Conservation (phyloP, 2,113 vertebrate species). For the Willisornis vidua region DNA sequence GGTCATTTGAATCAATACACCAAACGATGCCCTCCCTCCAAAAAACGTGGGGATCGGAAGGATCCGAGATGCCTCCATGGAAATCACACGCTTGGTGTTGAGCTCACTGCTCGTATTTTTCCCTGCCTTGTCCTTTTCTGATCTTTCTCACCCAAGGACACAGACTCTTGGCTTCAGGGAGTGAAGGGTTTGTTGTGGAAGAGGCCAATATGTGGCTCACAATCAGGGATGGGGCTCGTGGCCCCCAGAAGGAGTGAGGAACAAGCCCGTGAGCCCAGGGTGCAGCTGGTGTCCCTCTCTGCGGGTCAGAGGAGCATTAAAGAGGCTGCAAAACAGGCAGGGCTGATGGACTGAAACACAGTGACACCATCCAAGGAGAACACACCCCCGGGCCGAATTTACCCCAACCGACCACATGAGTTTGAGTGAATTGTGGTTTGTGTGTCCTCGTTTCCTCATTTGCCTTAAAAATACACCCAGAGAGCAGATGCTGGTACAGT, state of each 20-base stretch:
- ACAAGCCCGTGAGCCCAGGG: neutral
- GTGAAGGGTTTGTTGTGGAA: neutral
- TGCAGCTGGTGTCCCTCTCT: neutral
- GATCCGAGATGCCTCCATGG: slow-evolving; percentile 7
- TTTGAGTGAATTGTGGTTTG: neutral
- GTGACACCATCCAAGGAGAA: neutral
- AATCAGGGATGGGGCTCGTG: neutral
- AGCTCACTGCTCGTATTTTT: slow-evolving; percentile 40
- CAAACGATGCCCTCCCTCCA: slow-evolving; percentile 18
- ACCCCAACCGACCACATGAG: neutral
- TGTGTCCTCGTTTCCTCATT: neutral
- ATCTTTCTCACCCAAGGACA: slow-evolving; percentile 9
- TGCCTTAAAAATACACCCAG: neutral
- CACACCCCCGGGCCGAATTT: neutral
- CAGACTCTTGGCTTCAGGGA: neutral
- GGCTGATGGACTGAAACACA: neutral
- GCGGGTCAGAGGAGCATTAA: neutral
- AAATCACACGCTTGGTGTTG: neutral
- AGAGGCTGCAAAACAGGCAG: neutral
- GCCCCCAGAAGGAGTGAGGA: neutral
- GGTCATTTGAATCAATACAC: slow-evolving; percentile 57
- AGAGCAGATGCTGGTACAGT: neutral
- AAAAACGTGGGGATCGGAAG: neutral
- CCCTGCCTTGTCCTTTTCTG: neutral
- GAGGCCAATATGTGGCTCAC: neutral